Evolutionary conservation across 2,888 invertebrate species (phyloP).

Genomic region (Ethmia dodecea): DNA sequence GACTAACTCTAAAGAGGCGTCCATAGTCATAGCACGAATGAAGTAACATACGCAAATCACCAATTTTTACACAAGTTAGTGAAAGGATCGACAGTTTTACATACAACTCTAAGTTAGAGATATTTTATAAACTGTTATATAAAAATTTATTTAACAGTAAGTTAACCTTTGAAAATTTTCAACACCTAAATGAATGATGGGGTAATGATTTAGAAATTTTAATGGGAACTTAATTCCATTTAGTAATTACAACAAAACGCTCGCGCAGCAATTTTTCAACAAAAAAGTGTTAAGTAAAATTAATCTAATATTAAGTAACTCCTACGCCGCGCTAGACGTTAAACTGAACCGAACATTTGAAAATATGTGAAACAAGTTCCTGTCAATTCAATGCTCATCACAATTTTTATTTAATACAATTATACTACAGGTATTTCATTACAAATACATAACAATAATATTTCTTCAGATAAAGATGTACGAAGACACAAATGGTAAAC

Average conservation of each 20-base stretch:
- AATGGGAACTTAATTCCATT: constrained; percentile 75
- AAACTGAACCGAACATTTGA: constrained; percentile 62
- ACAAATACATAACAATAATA: neutral
- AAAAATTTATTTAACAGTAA: constrained; percentile 46
- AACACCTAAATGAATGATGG: constrained; percentile 52
- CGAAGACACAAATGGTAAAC: constrained; percentile 8
- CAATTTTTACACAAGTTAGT: constrained; percentile 64
- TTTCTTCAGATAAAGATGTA: constrained; percentile 3
- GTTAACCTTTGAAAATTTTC: constrained; percentile 43
- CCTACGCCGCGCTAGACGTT: constrained; percentile 27
- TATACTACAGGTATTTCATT: neutral
- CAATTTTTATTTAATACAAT: constrained; percentile 32
- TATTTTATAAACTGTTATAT: constrained; percentile 52
- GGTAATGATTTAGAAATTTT: constrained; percentile 39
- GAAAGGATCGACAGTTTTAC: constrained; percentile 51
- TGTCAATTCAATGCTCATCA: constrained; percentile 62
- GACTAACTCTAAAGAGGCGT: constrained; percentile 74
- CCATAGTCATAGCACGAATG: constrained; percentile 70
- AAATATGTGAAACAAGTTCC: constrained; percentile 71
- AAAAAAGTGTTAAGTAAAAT: constrained; percentile 20
- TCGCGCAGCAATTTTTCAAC: constrained; percentile 29
- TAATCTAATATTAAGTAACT: constrained; percentile 30
- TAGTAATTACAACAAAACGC: constrained; percentile 46
- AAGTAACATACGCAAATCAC: constrained; percentile 64
- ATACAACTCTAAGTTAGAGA: constrained; percentile 56